Conservation (phyloP, 2,797 vertebrate genomes). For the Micromesistius poutassou region DNA sequence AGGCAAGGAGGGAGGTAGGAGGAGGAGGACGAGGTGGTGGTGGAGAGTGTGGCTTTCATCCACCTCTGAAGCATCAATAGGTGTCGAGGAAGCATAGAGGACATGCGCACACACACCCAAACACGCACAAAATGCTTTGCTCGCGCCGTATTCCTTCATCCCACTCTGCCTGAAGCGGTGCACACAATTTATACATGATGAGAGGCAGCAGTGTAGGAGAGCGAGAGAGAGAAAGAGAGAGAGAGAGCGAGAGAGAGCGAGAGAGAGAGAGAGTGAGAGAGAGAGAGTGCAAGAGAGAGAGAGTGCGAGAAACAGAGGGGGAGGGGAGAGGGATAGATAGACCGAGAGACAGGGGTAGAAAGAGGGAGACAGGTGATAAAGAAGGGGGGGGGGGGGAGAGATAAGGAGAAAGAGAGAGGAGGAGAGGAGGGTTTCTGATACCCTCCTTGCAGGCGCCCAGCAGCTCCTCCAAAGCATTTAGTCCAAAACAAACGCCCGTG, state of each 20-base stretch:
- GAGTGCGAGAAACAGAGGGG: slow-evolving; percentile 42
- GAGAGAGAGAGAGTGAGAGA: slow-evolving; percentile 16
- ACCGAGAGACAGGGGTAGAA: slow-evolving; percentile 51
- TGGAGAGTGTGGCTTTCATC: slow-evolving; percentile 48
- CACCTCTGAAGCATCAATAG: slow-evolving; percentile 5
- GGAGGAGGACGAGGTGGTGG: too few relatives aligned
- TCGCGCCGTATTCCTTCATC: slow-evolving; percentile 47
- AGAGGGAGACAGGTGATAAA: slow-evolving; percentile 33
- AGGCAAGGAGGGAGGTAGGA: slow-evolving; percentile 9
- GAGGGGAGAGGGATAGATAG: slow-evolving; percentile 32
- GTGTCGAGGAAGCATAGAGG: slow-evolving; percentile 26
- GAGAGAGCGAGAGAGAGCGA: slow-evolving; percentile 28
- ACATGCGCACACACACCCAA: slow-evolving; percentile 25
- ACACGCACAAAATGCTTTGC: slow-evolving; percentile 25
- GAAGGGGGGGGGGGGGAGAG: slow-evolving; percentile 29
- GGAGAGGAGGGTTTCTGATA: slow-evolving; percentile 48
- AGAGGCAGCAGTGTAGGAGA: slow-evolving; percentile 35
- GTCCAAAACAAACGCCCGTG: slow-evolving; percentile 60
- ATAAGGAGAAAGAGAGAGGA: slow-evolving; percentile 19
- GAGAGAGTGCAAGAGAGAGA: slow-evolving; percentile 35
- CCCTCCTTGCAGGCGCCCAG: slow-evolving; percentile 42
- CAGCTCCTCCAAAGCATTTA: slow-evolving; percentile 70
- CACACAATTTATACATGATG: slow-evolving; percentile 58
- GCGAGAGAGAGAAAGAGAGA: slow-evolving; percentile 24
- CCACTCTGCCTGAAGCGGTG: slow-evolving; percentile 59